Evolutionary conservation across 2,888 invertebrate genomes (phyloP).

Genomic region (Amblyteles armatorius): DNA sequence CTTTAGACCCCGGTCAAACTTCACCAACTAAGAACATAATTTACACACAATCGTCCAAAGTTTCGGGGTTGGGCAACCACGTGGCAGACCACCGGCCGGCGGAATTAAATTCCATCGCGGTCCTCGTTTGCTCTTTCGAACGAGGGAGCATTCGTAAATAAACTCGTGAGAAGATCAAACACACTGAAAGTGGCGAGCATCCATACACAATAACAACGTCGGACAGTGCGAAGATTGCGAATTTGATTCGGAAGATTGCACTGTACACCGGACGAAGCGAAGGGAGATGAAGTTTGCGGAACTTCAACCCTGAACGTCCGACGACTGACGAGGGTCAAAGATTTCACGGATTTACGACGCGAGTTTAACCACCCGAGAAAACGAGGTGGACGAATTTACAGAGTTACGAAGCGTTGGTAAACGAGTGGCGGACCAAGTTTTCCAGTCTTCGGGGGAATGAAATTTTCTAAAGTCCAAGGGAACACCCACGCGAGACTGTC

Average conservation of each 20-base stretch:
- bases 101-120: constrained; percentile 52
- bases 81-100: constrained; percentile 31
- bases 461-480: constrained; percentile 16
- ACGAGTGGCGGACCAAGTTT: constrained; percentile 6
- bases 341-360: neutral
- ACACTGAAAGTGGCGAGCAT: neutral
- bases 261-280: neutral
- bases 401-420: neutral
- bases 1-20: constrained; percentile 45
- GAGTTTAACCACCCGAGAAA: neutral
- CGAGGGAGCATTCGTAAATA: constrained; percentile 17
- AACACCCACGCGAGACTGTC: constrained; percentile 8
- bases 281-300: neutral
- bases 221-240: neutral
- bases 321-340: constrained; percentile 48
- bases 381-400: neutral
- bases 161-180: constrained; percentile 21
- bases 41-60: constrained; percentile 52
- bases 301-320: constrained; percentile 12
- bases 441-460: constrained; percentile 32
- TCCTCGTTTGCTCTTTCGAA: neutral
- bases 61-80: constrained; percentile 9
- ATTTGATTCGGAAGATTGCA: neutral
- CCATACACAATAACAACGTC: neutral
- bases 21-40: constrained; percentile 44